A percentile compares a stretch with the other conserved stretches of the same genome.
Evolutionary conservation across 2,888 invertebrate species (phyloP).

Genomic region (Pristionchus maxplancki): DNA sequence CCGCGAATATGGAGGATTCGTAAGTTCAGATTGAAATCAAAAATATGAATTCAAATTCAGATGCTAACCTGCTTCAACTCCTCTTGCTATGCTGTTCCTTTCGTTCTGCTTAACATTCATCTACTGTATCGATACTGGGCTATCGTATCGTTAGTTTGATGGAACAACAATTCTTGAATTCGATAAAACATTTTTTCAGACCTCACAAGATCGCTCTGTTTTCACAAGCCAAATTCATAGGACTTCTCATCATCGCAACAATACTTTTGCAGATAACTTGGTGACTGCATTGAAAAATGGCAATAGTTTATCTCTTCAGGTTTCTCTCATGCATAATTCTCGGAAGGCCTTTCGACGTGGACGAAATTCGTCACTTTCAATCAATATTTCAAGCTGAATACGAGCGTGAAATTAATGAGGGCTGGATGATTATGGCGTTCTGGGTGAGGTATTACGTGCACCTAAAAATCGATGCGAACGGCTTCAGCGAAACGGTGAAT

Average conservation of each 20-base stretch:
- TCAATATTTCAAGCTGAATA: no score
- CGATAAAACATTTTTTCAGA: background rate
- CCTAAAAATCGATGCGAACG: no score
- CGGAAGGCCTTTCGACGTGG: no score
- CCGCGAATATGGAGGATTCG: background rate
- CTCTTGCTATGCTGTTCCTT: background rate
- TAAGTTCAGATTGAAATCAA: background rate
- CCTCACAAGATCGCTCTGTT: background rate
- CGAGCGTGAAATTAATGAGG: no score
- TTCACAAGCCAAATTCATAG: background rate
- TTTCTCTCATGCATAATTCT: background rate
- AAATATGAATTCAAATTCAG: background rate
- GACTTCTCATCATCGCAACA: background rate
- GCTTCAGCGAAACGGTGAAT: no score
- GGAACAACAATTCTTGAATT: background rate
- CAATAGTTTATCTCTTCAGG: background rate
- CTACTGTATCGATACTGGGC: conserved; percentile 8
- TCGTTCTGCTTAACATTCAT: background rate
- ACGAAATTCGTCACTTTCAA: no score
- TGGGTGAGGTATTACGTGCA: no score
- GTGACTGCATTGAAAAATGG: background rate
- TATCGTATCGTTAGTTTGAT: background rate
- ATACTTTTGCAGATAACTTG: background rate
- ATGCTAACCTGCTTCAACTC: background rate
- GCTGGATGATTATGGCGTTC: no score